Base-by-base conservation (phyloP, 37 sponge, comb jelly and placozoan genomes). In the Hexactinellida sp. region DNA sequence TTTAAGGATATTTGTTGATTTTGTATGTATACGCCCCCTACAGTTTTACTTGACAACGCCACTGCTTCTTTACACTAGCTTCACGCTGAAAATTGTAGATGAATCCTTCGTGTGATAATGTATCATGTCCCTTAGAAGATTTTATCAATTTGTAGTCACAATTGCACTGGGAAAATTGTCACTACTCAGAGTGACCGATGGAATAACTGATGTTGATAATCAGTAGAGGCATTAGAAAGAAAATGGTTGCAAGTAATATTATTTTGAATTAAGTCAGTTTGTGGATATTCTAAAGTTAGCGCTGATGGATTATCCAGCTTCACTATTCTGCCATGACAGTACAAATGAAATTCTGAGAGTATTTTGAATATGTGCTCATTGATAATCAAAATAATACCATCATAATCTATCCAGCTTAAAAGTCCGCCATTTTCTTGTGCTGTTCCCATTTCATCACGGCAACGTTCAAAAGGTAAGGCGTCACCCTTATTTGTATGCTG, bases 21-120 rank as follows among this genome's bases (percentile, higher is more conserved):
- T 63, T 32, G 76, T 63, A 28, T 63, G 76, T n/a, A 63, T 7
- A 63, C 76, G 76, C 3, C 28, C 34, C 76, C 13, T 63, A n/a
- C 76, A 63, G 13, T n/a, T 63, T 63, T n/a, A 63, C 76, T 63
- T 63, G 5, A n/a, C 76, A 63, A n/a, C 76, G 76, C 76, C 76
- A 63, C 30, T 63, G 76, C 32, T 23, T 28, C 76, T 63, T 63
- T 10, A 25, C 76, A 28, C 30, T 63, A 63, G 3, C 30, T 63
- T 63, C 76, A 63, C 76, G 76, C 5, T 63, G 76, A 28, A 63
- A 63, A n/a, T 63, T 63, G 30, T 63, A 32, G 25, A 63, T 63
- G 30, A 63, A 63, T 10, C 76, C 76, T 25, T 63, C 76, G 13
- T 25, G 13, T 7, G 76, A 63, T n/a, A 63, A 63, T 63, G 3